These are phyloP conservation scores for Gavialis gangeticus DNA, from an alignment of 2,113 vertebrate species.

Conservation along the genomic window DNA sequence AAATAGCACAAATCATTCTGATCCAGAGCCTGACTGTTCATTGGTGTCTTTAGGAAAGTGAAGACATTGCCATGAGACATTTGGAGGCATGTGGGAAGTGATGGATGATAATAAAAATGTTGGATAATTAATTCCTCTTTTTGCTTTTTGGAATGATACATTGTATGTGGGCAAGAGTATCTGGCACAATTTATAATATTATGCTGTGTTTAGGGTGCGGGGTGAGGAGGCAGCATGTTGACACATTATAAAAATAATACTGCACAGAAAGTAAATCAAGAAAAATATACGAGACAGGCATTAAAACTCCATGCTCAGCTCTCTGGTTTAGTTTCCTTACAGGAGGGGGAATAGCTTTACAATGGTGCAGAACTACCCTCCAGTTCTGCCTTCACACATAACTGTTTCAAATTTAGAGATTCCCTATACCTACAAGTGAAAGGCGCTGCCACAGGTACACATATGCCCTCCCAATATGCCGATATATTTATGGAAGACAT, in stretches of 20 bases:
- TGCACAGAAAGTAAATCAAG: not conserved
- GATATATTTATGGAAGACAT: too few relatives aligned
- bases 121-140: not conserved
- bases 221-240: too few relatives aligned
- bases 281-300: not conserved
- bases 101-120: not conserved
- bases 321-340: not conserved
- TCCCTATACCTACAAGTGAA: too few relatives aligned
- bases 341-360: not conserved
- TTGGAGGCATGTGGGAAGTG: not conserved
- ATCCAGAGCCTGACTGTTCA: not conserved
- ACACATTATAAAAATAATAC: not conserved
- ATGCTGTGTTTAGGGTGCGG: not conserved
- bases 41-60: not conserved
- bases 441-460: not conserved
- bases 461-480: too few relatives aligned
- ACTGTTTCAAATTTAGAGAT: too few relatives aligned
- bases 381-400: too few relatives aligned
- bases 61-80: not conserved
- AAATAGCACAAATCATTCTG: not conserved
- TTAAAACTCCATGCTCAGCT: not conserved
- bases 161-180: not conserved
- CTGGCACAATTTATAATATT: not conserved
- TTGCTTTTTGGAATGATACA: not conserved
- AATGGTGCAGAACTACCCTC: not conserved